Conservation (phyloP, 2,113 vertebrate species). For the Riparia riparia region DNA sequence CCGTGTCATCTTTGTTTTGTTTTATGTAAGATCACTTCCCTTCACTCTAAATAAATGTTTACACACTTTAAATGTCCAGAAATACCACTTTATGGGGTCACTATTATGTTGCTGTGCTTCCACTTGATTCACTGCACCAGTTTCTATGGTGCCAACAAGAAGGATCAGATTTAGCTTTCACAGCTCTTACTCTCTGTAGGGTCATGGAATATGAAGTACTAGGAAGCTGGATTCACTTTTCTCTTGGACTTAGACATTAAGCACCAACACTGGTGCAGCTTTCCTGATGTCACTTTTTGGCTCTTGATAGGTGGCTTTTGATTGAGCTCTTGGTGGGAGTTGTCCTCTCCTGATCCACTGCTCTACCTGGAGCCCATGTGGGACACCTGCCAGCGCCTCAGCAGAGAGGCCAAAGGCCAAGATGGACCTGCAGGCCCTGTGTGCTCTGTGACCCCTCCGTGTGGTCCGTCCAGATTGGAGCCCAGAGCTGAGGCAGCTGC, state of each 20-base stretch:
- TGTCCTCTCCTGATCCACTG: not conserved
- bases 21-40: not conserved
- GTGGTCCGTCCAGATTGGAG: not conserved
- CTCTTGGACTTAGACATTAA: not conserved
- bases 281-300: not conserved
- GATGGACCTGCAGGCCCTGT: not conserved
- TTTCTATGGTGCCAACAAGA: not conserved
- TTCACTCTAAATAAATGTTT: slow-evolving; percentile 5
- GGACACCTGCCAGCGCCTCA: not conserved
- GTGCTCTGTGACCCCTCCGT: not conserved
- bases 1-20: not conserved
- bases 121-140: slow-evolving; percentile 3
- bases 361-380: not conserved
- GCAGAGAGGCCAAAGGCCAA: not conserved
- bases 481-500: not conserved
- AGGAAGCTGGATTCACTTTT: not conserved
- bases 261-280: not conserved
- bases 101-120: not conserved
- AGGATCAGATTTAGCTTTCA: not conserved
- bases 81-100: slow-evolving; percentile 20
- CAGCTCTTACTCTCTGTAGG: not conserved
- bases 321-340: not conserved
- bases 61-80: slow-evolving; percentile 1
- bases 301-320: not conserved
- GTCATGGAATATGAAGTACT: not conserved